Base-by-base conservation (phyloP, 2,888 invertebrate species). In the Phyllotreta cruciferae region DNA sequence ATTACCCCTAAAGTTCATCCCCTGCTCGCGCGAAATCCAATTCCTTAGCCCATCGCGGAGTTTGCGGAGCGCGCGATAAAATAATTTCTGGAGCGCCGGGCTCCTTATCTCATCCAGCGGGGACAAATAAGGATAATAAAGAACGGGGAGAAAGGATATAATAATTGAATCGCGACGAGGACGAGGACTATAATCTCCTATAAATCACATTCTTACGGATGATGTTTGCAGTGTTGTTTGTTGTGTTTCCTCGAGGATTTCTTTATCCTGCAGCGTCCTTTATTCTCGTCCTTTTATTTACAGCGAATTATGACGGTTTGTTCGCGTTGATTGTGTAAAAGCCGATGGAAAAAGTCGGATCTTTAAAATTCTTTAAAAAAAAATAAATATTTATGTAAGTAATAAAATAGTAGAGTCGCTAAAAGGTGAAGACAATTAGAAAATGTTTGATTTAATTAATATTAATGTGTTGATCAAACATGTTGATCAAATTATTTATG, bases 101-200 rank as follows among this genome's bases (percentile, higher is more conserved):
- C 52, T 52, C 52, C 52, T 60, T 60, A 60, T 60, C 52, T 60
- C 52, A 52, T 52, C 52, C 24, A 24, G 41, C 52, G 37, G 58
- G 58, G 58, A 60, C 58, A 60, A 60, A 60, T 60, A 60, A 60
- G 58, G 58, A 60, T 60, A 60, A 52, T 52, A 60, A 52, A 52
- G 58, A 52, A 60, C 52, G 52, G 35, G 52, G 37, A 52, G 44
- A 60, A 52, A 60, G 52, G 58, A 52, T 60, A 60, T 24, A 24
- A 60, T 60, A 60, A 60, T 60, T 60, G 58, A 60, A 60, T 60
- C 50, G 58, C 58, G 58, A 60, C 58, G 52, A 60, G 52, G 52
- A 52, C 58, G 58, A 58, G 41, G 41, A 42, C 41, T 42, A 52
- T 60, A 60, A 60, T 60, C 58, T 60, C 52, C 44, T 42, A 60